Conservation (phyloP, 2,888 invertebrate genomes). For the Sphaerophoria taeniata region DNA sequence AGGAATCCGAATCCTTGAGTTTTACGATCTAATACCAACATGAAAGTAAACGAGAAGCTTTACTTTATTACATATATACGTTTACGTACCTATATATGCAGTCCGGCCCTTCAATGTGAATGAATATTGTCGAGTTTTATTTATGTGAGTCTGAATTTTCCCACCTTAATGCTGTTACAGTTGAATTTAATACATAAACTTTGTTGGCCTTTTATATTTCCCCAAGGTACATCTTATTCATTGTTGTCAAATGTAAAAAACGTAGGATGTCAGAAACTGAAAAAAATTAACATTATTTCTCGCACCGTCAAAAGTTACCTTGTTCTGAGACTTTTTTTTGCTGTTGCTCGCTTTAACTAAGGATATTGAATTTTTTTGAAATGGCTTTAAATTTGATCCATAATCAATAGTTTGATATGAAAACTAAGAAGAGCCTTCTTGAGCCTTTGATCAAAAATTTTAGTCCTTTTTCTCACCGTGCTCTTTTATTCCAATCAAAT, state of each 20-base stretch:
- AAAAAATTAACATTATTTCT: slow-evolving; percentile 8
- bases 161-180: slow-evolving; percentile 36
- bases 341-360: background rate
- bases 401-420: background rate
- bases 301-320: slow-evolving; percentile 5
- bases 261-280: slow-evolving; percentile 5
- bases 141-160: slow-evolving; percentile 34
- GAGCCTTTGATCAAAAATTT: slow-evolving; percentile 6
- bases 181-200: slow-evolving; percentile 38
- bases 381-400: background rate
- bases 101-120: background rate
- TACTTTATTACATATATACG: background rate
- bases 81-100: too few relatives aligned
- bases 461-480: background rate
- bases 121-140: slow-evolving; percentile 24
- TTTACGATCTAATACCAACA: slow-evolving; percentile 25
- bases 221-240: slow-evolving; percentile 31
- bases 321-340: background rate
- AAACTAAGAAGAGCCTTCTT: background rate
- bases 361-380: slow-evolving; percentile 9
- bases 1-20: slow-evolving; percentile 22
- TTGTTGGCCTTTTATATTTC: slow-evolving; percentile 23
- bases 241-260: slow-evolving; percentile 32
- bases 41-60: slow-evolving; percentile 15
- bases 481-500: background rate